Evolutionary conservation across 1,140 invertebrate genomes (phyloP).

Genomic region (Archegozetes longisetosus): DNA sequence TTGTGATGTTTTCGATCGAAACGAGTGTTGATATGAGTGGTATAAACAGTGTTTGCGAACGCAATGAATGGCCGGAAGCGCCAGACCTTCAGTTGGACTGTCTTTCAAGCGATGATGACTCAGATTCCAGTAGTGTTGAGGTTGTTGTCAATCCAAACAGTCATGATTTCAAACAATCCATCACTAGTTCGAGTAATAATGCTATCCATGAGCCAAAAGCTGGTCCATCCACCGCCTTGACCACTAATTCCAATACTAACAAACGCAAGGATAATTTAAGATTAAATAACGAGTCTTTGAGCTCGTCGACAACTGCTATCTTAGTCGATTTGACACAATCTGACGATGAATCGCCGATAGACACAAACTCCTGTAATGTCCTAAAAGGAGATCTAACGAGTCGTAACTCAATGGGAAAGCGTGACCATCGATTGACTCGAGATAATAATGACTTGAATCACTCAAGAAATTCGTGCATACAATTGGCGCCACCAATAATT

Average conservation of each 20-base stretch:
- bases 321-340: background rate
- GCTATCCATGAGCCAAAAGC: background rate
- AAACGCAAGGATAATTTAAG: too few relatives aligned
- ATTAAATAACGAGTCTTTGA: background rate
- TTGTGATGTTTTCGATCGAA: background rate
- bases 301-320: background rate
- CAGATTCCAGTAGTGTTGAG: constrained; percentile 37
- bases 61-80: constrained; percentile 41
- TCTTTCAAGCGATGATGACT: constrained; percentile 34
- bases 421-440: background rate
- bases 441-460: background rate
- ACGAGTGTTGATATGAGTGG: background rate
- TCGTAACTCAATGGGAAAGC: background rate
- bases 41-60: background rate
- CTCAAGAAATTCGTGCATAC: background rate
- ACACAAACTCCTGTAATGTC: background rate
- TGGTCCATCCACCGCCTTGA: background rate
- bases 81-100: constrained; percentile 54
- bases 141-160: constrained; percentile 30
- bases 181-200: background rate
- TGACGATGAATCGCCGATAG: background rate
- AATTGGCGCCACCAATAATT: background rate
- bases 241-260: background rate
- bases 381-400: background rate
- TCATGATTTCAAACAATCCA: background rate